These are phyloP conservation scores for Brachionus asplanchnoidis DNA, from an alignment of 1,140 invertebrate species.

Conservation along the genomic window DNA sequence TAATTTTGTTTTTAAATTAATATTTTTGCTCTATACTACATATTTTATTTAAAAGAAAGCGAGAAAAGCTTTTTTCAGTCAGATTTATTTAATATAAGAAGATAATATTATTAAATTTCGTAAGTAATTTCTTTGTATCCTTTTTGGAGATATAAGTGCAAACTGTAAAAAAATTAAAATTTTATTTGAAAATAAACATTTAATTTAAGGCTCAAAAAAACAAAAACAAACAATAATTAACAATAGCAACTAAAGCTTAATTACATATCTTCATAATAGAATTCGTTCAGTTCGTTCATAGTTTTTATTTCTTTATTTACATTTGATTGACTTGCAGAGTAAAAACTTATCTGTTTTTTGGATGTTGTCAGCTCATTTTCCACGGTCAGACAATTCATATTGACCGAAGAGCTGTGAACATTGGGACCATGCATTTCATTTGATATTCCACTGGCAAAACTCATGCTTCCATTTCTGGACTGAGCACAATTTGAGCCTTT, in stretches of 20 bases:
- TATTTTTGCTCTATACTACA: too few relatives aligned
- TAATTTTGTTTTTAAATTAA: too few relatives aligned
- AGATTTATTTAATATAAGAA: too few relatives aligned
- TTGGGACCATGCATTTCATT: slow-evolving; percentile 1
- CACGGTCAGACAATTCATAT: neutral
- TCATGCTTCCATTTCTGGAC: neutral
- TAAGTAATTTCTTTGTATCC: too few relatives aligned
- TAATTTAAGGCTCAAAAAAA: neutral
- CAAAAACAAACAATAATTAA: neutral
- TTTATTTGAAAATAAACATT: neutral
- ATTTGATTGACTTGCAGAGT: neutral
- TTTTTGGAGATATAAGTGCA: too few relatives aligned
- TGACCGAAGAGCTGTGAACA: neutral
- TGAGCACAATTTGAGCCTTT: slow-evolving; percentile 14
- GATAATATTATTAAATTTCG: too few relatives aligned
- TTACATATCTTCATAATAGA: neutral
- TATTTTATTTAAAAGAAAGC: too few relatives aligned
- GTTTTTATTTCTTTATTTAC: neutral
- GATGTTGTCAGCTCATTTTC: slow-evolving; percentile 2
- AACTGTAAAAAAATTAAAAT: neutral
- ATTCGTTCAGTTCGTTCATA: neutral
- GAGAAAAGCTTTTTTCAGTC: too few relatives aligned
- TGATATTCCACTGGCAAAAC: neutral
- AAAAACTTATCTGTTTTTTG: neutral
- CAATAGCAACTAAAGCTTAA: neutral